phyloP scores from a whole-genome alignment of 2,888 invertebrate species.

The Spodoptera exigua region DNA sequence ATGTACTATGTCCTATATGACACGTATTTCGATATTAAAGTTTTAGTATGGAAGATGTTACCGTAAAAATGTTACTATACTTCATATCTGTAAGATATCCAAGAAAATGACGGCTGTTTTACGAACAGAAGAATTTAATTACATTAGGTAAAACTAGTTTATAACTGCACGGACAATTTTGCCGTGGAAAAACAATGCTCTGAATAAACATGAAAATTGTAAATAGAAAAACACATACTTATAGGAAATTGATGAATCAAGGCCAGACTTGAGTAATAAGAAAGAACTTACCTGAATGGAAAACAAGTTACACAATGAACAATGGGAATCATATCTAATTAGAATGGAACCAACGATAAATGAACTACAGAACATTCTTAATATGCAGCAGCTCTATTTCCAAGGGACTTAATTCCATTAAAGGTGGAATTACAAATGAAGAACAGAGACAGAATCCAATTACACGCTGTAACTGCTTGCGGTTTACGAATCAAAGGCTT shows the following conservation, averaged over 20 bases:
- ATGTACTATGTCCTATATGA: not conserved
- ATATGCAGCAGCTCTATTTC: constrained; percentile 16
- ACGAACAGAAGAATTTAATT: too few relatives aligned
- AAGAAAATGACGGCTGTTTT: too few relatives aligned
- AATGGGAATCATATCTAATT: not conserved
- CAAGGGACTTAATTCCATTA: constrained; percentile 27
- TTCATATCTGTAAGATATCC: too few relatives aligned
- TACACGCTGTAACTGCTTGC: constrained; percentile 21
- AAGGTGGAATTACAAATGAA: constrained; percentile 29
- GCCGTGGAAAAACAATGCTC: too few relatives aligned
- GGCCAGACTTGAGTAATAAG: too few relatives aligned
- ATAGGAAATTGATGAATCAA: too few relatives aligned
- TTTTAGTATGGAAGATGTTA: not conserved
- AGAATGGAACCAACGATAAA: not conserved
- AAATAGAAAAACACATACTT: too few relatives aligned
- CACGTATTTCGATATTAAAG: constrained; percentile 26
- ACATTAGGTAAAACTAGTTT: too few relatives aligned
- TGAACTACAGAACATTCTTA: constrained; percentile 2
- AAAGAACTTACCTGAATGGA: not conserved
- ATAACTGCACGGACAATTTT: too few relatives aligned
- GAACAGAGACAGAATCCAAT: constrained; percentile 35
- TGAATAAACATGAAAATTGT: too few relatives aligned
- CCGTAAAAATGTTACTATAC: too few relatives aligned
- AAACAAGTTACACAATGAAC: not conserved
- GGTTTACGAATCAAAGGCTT: constrained; percentile 29